Evolutionary conservation across 1,140 invertebrate genomes (phyloP).

Genomic region (Drosophila santomea): DNA sequence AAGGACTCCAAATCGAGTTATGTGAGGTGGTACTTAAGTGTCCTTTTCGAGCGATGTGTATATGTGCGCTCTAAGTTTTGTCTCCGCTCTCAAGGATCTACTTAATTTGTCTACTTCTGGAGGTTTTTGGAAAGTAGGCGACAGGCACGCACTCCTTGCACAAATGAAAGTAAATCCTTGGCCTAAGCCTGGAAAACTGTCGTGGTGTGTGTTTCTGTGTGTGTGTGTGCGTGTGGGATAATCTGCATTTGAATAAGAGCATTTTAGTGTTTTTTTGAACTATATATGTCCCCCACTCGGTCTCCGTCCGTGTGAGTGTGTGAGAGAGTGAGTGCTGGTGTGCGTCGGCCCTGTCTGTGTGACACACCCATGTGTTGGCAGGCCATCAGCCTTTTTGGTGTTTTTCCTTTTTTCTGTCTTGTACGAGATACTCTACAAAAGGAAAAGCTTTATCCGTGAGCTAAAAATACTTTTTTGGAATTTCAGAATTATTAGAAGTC

Average conservation of each 20-base stretch:
- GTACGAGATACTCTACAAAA: conserved; percentile 3
- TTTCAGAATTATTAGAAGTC: background rate
- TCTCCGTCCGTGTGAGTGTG: conserved; percentile 17
- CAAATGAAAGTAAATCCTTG: conserved; percentile 80
- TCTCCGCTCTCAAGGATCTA: conserved; percentile 71
- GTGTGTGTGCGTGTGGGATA: conserved; percentile 62
- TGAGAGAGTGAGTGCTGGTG: conserved; percentile 12
- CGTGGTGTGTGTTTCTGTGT: conserved; percentile 26
- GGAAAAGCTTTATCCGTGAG: background rate
- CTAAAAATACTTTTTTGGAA: background rate
- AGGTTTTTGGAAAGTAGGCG: conserved; percentile 48
- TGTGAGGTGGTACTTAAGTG: conserved; percentile 75
- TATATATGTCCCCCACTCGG: conserved; percentile 46
- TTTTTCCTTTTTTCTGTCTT: conserved; percentile 36
- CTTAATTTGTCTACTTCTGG: conserved; percentile 80
- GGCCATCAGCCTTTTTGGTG: conserved; percentile 73
- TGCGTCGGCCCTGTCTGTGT: conserved; percentile 28
- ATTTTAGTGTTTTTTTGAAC: conserved; percentile 81
- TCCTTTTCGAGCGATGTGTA: conserved; percentile 42
- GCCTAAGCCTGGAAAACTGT: conserved; percentile 63
- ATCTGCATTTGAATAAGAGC: conserved; percentile 84
- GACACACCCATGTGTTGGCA: conserved; percentile 72
- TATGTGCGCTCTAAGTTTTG: conserved; percentile 49
- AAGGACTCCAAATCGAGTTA: conserved; percentile 67
- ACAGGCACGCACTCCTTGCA: conserved; percentile 63